Base-by-base conservation (phyloP, 2,888 invertebrate species). In the Volucella zonaria region DNA sequence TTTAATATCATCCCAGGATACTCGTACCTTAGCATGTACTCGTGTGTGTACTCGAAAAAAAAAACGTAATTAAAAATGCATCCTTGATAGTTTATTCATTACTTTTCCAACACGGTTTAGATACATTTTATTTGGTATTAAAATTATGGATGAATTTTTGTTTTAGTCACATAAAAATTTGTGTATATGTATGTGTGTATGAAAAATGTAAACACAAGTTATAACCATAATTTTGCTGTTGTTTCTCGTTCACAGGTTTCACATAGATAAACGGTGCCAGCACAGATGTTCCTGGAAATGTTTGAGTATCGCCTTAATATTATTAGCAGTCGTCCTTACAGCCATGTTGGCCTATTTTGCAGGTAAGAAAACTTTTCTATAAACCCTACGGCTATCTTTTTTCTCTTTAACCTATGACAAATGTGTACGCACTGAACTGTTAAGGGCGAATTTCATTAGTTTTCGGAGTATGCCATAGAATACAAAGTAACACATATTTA, bases 271-370 rank as follows among this genome's bases (percentile, higher is more conserved):
- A 93, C 95, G 97, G 89, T 97, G 97, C 93, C 96, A 96, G 92
- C 97, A 97, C 92, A 95, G 97, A 89, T 98, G 98, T 94, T 97
- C 97, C 91, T 98, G 98, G 98, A 97, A 97, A 93, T 98, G 98
- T 93, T 95, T 97, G 92, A 97, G 97, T 92, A 97, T 98, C 92
- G 95, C 96, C 89, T 95, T 98, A 93, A 97, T 98, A 92, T 94
- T 98, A 91, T 94, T 98, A 90, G 95, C 96, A 91, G 96, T 98
- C 91, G 96, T 96, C 89, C 94, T 98, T 90, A 95, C 97, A 89
- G 97, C 97, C 88, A 97, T 97, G 95, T 95, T 98, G 92, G 96
- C 97, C 89, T 98, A 98, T 93, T 97, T 98, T 93, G 97, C 97
- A 94, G 96, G 98, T 98, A 94, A 95, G 95, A 93, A 58, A 70